Conservation (phyloP, 2,888 invertebrate genomes). For the Encarsia formosa region DNA sequence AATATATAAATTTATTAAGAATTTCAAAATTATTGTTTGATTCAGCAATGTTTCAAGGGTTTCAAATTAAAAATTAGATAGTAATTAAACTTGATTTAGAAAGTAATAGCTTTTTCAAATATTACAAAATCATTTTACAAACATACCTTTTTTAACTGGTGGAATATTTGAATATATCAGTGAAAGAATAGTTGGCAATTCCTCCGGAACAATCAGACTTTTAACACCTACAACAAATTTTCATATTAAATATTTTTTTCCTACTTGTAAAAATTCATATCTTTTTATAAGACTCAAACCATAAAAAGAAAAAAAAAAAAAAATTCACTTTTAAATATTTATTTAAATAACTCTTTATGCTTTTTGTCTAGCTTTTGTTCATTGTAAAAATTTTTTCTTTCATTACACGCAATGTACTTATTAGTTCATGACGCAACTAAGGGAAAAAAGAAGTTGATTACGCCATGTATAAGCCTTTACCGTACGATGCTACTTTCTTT, state of each 20-base stretch:
- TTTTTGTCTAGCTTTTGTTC: not conserved
- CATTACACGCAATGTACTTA: not conserved
- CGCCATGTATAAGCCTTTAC: not conserved
- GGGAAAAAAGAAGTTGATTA: not conserved
- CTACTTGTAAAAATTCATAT: no score
- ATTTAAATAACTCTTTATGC: not conserved
- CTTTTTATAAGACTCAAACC: no score
- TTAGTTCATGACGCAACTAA: not conserved
- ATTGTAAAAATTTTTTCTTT: not conserved
- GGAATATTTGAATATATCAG: conserved; percentile 81
- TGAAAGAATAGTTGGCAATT: conserved; percentile 73
- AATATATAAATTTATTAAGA: not conserved
- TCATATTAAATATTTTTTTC: not conserved
- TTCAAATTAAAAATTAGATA: no score
- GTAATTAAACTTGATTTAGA: no score
- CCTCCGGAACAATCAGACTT: conserved; percentile 72
- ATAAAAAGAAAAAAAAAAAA: not conserved
- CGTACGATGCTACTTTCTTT: not conserved
- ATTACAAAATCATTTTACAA: not conserved
- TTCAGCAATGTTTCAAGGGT: no score
- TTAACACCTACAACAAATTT: conserved; percentile 53
- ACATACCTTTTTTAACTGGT: conserved; percentile 76
- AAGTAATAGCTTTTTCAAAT: no score
- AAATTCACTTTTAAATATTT: not conserved
- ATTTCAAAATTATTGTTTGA: not conserved